Conservation (phyloP, 2,888 invertebrate species). For the Oligia strigilis region DNA sequence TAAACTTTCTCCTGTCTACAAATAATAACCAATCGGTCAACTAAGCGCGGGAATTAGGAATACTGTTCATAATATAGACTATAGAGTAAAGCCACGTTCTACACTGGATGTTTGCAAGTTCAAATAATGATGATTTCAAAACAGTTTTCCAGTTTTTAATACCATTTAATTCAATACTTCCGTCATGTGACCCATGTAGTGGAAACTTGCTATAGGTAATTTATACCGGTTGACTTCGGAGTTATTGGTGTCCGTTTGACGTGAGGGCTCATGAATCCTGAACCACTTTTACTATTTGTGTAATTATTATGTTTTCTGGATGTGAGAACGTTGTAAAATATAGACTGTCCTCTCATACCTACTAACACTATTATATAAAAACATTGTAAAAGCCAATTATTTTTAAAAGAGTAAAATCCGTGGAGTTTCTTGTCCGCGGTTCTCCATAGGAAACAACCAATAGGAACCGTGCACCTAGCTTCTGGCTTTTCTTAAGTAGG, state of each 20-base stretch:
- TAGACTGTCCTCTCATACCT: too few relatives aligned
- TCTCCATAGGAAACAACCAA: too few relatives aligned
- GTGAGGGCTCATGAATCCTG: neutral
- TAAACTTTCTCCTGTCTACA: neutral
- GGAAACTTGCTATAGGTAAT: neutral
- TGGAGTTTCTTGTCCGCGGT: too few relatives aligned
- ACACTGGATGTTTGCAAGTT: slow-evolving; percentile 11
- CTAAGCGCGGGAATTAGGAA: neutral
- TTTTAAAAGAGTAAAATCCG: too few relatives aligned
- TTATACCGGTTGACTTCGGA: too few relatives aligned
- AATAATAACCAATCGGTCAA: neutral
- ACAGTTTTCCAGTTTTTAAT: neutral
- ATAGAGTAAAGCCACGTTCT: neutral
- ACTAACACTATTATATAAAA: too few relatives aligned
- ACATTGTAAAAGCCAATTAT: too few relatives aligned
- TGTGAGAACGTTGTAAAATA: too few relatives aligned
- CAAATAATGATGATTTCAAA: neutral
- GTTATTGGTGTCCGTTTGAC: neutral
- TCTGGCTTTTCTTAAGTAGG: too few relatives aligned
- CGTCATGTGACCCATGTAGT: too few relatives aligned
- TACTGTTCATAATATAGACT: neutral
- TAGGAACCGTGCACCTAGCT: too few relatives aligned
- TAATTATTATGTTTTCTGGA: too few relatives aligned
- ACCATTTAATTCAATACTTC: neutral
- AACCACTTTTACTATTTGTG: neutral